A percentile compares a stretch with the other conserved stretches of the same genome.
Evolutionary conservation across 2,113 vertebrate genomes (phyloP).

Genomic region (Hyperoodon ampullatus): DNA sequence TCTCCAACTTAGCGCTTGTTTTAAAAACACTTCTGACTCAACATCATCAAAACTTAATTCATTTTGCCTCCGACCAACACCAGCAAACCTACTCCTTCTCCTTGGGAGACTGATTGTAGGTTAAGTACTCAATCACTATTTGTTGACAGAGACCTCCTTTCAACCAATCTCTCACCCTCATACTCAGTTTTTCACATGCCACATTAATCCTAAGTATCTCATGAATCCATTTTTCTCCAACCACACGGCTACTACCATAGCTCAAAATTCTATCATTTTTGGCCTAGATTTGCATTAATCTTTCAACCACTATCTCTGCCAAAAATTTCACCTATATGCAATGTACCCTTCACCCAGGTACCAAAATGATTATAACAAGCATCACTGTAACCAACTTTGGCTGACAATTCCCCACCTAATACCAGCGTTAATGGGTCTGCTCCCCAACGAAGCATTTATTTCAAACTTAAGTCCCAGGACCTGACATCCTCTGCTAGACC

Average conservation of each 20-base stretch:
- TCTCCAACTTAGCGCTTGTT: not conserved
- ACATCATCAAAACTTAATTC: not conserved
- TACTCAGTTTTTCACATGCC: not conserved
- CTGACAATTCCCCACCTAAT: not conserved
- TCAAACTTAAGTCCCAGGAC: not conserved
- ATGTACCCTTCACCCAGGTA: not conserved
- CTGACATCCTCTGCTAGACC: not conserved
- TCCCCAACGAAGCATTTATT: not conserved
- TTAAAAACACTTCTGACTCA: not conserved
- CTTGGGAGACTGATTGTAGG: not conserved
- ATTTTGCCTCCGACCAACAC: not conserved
- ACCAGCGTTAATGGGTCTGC: not conserved
- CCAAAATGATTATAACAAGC: not conserved
- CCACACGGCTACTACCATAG: not conserved
- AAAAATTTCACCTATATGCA: not conserved
- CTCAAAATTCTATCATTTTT: not conserved
- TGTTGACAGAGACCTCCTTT: not conserved
- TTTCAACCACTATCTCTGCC: not conserved
- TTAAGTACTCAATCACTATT: not conserved
- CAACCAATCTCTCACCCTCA: not conserved
- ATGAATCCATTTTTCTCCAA: not conserved
- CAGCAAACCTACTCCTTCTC: not conserved
- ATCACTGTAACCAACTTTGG: not conserved
- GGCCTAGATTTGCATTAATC: not conserved
- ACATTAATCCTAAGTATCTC: not conserved